Evolutionary conservation across 2,113 vertebrate genomes (phyloP).

Genomic region (Phycodurus eques): DNA sequence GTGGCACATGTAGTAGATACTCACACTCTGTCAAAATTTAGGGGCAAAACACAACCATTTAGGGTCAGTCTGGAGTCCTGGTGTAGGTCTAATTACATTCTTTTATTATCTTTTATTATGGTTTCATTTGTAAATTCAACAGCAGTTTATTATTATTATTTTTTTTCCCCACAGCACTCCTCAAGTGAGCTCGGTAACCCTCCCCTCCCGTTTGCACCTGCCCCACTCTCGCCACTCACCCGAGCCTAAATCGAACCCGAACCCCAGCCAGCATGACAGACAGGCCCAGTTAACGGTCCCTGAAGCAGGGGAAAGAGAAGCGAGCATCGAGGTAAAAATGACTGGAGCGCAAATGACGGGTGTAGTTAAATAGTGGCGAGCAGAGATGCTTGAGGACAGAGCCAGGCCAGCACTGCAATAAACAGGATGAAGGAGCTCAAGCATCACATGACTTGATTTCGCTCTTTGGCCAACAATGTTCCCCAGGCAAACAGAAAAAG

Average conservation of each 20-base stretch:
- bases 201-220: conserved; percentile 36
- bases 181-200: conserved; percentile 49
- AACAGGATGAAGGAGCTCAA: conserved; percentile 69
- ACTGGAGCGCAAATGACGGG: conserved; percentile 79
- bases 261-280: conserved; percentile 67
- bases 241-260: conserved; percentile 54
- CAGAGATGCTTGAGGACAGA: conserved; percentile 73
- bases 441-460: conserved; percentile 62
- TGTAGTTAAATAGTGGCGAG: conserved; percentile 76
- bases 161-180: conserved; percentile 25
- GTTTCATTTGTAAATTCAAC: too few relatives aligned
- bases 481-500: conserved; percentile 63
- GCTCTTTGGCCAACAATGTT: conserved; percentile 63
- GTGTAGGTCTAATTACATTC: too few relatives aligned
- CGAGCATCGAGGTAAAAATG: conserved; percentile 68
- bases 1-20: too few relatives aligned
- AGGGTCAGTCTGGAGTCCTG: too few relatives aligned
- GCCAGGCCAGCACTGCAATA: conserved; percentile 60
- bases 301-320: conserved; percentile 65
- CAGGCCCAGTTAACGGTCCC: conserved; percentile 74
- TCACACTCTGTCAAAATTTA: too few relatives aligned
- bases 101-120: too few relatives aligned
- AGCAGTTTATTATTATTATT: too few relatives aligned
- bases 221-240: conserved; percentile 47
- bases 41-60: too few relatives aligned